Evolutionary conservation across 2,113 vertebrate genomes (phyloP), one percentile per base, ranked within the genome.

Genomic region (human (Homo sapiens)): DNA sequence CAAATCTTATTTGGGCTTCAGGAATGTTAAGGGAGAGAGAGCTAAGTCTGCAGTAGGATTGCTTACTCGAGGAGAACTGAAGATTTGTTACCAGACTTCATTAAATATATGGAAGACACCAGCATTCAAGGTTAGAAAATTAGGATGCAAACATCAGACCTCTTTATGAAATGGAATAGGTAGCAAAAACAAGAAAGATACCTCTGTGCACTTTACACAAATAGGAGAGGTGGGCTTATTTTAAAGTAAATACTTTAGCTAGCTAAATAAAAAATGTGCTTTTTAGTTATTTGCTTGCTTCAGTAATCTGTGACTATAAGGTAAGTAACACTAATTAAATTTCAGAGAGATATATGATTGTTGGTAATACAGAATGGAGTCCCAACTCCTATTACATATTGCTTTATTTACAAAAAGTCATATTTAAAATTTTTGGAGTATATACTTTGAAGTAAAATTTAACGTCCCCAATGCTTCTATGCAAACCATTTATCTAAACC

Each of bases 31-130:
- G 79, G 97, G 84, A 98, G 94, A 99, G 98, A 99, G 97, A 99
- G 98, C 98, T 99, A 98, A 99, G 98, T 99, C 95, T 98, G 98
- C 98, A 99, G 76, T 17, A 97, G 86, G 84, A 98, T 90, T 99
- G 98, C 98, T 99, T 99, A 98, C 98, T 98, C 40, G 14, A 92
- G 97, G 76, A 97, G 93, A 98, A 98, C 93, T 92, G 88, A 91
- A 98, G 98, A 99, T 99, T 98, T 99, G 99, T 99, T 99, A 98
- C 97, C 92, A 97, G 98, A 98, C 98, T 99, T 99, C 98, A 99
- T 99, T 99, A 99, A 99, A 98, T 98, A 98, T 98, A 98, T 97
- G 96, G 97, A 98, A 90, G 93, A 97, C 91, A 86, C 75, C 38
- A 98, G 95, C 89, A 98, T 50, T 95, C 84, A 97, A 98, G 92